These are phyloP conservation scores for Rhizoglyphus robini DNA, from an alignment of 1,140 invertebrate species.

Conservation along the genomic window DNA sequence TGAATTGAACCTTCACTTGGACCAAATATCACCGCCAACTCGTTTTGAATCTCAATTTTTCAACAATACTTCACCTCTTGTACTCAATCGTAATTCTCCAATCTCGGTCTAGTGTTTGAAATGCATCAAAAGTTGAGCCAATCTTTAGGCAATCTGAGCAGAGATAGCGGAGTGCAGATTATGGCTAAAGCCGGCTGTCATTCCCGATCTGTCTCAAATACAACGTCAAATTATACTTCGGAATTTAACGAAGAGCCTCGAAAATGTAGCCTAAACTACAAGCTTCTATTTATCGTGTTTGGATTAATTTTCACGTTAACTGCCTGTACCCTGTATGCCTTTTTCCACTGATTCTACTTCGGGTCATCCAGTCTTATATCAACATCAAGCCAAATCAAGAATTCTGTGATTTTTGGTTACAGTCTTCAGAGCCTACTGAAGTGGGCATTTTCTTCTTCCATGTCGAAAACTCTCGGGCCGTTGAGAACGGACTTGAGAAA, in stretches of 20 bases:
- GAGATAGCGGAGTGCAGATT: background rate
- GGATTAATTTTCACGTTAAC: background rate
- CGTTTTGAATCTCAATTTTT: no score
- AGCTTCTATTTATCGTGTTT: background rate
- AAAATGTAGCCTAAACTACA: background rate
- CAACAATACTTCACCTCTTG: no score
- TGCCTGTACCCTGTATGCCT: background rate
- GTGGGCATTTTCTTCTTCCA: constrained; percentile 19
- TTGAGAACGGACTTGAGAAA: constrained; percentile 4
- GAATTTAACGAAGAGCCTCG: background rate
- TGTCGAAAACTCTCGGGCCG: background rate
- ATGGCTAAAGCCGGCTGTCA: background rate
- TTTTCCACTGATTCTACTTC: background rate
- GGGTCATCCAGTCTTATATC: background rate
- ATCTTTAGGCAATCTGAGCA: background rate
- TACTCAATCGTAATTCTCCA: no score
- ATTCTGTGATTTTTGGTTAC: constrained; percentile 16
- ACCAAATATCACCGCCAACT: no score
- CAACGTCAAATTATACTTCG: background rate
- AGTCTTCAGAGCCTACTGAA: constrained; percentile 11
- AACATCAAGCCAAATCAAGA: background rate
- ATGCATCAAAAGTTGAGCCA: background rate
- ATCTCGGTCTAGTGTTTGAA: no score
- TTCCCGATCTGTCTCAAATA: background rate
- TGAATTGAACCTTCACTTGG: no score